Percentiles rank a stretch among this genome's conserved stretches.
These are phyloP conservation scores for Steinernema khuongi DNA, from an alignment of 1,140 invertebrate species.

Conservation along the genomic window DNA sequence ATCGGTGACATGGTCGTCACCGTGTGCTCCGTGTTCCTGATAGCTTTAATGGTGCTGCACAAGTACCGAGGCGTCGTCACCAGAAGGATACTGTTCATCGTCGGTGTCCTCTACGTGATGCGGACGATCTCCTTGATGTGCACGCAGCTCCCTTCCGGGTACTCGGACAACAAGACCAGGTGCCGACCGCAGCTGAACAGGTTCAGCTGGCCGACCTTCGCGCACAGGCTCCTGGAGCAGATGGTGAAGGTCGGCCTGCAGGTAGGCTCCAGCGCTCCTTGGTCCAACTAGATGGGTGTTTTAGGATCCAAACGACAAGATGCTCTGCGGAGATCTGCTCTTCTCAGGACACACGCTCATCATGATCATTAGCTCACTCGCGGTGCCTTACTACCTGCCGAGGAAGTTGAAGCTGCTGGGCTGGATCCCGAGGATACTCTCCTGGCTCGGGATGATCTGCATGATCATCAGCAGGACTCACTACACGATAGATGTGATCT, in stretches of 20 bases:
- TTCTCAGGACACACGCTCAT: conserved; percentile 55
- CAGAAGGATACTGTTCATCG: conserved; percentile 47
- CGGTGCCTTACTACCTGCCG: conserved; percentile 46
- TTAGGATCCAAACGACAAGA: conserved; percentile 45
- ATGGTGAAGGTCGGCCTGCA: conserved; percentile 35
- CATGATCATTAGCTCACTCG: conserved; percentile 45
- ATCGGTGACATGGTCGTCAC: conserved; percentile 51
- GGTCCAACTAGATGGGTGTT: conserved; percentile 17
- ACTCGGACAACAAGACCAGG: conserved; percentile 22
- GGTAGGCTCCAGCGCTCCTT: background rate
- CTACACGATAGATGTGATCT: conserved; percentile 43
- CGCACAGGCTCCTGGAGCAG: conserved; percentile 27
- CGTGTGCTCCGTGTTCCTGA: conserved; percentile 37
- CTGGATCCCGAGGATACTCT: conserved; percentile 28
- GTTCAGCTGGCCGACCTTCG: conserved; percentile 10
- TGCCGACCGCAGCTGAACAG: conserved; percentile 23
- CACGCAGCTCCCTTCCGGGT: conserved; percentile 34
- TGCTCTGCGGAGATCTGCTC: conserved; percentile 55
- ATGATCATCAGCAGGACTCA: conserved; percentile 39
- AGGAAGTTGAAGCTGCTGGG: conserved; percentile 25
- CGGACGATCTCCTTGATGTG: conserved; percentile 40
- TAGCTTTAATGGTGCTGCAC: conserved; percentile 48
- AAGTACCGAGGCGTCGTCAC: conserved; percentile 46
- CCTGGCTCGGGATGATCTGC: conserved; percentile 33
- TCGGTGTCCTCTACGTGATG: conserved; percentile 45